Evolutionary conservation across 2,888 invertebrate species (phyloP).

Genomic region (Fabriciana adippe): DNA sequence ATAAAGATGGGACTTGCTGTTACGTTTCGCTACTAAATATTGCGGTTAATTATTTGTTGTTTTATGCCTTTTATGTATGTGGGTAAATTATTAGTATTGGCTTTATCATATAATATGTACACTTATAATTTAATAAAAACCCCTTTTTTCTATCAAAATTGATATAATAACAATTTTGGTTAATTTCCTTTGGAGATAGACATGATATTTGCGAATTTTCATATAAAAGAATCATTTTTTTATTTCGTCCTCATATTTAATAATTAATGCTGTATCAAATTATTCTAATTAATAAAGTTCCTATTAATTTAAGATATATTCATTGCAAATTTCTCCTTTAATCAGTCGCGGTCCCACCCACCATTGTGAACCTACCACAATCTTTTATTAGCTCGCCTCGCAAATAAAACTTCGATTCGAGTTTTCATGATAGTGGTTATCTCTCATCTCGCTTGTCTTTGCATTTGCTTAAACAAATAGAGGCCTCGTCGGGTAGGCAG

Average conservation of each 20-base stretch:
- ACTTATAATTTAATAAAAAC: too few relatives aligned
- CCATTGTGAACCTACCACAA: slow-evolving; percentile 14
- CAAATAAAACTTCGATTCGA: slow-evolving; percentile 64
- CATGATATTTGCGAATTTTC: too few relatives aligned
- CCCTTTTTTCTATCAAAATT: too few relatives aligned
- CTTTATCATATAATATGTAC: too few relatives aligned
- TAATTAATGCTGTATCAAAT: too few relatives aligned
- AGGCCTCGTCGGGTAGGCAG: slow-evolving; percentile 64
- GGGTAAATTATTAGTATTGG: neutral
- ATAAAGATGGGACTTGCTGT: neutral
- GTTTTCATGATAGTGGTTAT: slow-evolving; percentile 66
- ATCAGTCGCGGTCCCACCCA: neutral
- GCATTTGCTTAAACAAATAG: slow-evolving; percentile 75
- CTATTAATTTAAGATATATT: neutral
- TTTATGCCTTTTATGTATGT: neutral
- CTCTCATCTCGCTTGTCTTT: slow-evolving; percentile 65
- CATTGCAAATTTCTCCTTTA: too few relatives aligned
- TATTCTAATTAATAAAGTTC: too few relatives aligned
- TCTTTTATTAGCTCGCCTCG: slow-evolving; percentile 37
- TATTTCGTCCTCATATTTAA: too few relatives aligned
- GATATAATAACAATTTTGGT: too few relatives aligned
- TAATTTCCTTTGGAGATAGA: too few relatives aligned
- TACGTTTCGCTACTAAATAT: neutral
- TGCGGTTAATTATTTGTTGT: neutral
- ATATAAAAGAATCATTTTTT: too few relatives aligned